These are phyloP conservation scores for Macquaria ambigua DNA, from an alignment of 2,113 vertebrate genomes.

Conservation along the genomic window DNA sequence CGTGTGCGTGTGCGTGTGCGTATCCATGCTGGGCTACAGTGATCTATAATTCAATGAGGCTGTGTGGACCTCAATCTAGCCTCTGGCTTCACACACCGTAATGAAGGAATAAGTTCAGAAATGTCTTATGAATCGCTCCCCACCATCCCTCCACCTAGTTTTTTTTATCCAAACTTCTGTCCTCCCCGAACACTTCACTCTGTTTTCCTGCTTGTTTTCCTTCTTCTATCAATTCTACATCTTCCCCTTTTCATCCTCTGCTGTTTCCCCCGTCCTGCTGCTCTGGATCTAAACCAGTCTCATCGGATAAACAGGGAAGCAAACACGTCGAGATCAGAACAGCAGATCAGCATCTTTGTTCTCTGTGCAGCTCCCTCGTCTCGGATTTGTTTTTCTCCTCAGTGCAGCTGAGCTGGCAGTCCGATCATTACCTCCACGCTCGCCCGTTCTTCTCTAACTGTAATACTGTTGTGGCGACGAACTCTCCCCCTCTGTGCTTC, in stretches of 20 bases:
- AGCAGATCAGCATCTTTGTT: conserved; percentile 40
- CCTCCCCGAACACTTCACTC: not conserved
- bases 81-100: conserved; percentile 34
- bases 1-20: not conserved
- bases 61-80: conserved; percentile 34
- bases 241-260: not conserved
- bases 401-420: conserved; percentile 20
- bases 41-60: conserved; percentile 57
- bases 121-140: not conserved
- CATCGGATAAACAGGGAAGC: conserved; percentile 8
- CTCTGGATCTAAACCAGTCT: not conserved
- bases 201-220: not conserved
- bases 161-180: conserved; percentile 11
- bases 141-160: not conserved
- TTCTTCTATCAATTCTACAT: conserved; percentile 3
- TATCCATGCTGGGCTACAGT: conserved; percentile 27
- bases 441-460: conserved; percentile 14
- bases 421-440: conserved; percentile 16
- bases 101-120: conserved; percentile 40
- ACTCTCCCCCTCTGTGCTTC: conserved; percentile 50
- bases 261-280: not conserved
- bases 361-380: conserved; percentile 3
- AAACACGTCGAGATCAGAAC: conserved; percentile 6
- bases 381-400: not conserved
- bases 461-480: conserved; percentile 21